Conservation (phyloP, 2,113 vertebrate genomes). For the Psittacula cyanocephala region DNA sequence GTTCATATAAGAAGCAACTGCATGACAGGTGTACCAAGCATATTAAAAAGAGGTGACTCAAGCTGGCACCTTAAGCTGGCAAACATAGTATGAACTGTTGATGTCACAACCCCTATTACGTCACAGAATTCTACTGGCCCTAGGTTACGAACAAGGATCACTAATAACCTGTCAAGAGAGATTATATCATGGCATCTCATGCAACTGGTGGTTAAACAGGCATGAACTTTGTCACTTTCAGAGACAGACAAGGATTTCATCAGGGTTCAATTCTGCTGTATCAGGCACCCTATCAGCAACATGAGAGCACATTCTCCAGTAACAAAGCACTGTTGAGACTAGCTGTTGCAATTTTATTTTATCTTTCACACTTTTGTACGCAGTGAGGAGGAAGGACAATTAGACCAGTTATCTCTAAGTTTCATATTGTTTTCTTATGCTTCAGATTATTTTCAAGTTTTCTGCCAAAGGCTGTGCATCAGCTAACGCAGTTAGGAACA, state of each 20-base stretch:
- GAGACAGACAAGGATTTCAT: background rate
- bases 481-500: background rate
- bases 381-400: background rate
- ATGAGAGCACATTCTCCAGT: background rate
- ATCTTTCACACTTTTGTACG: background rate
- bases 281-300: background rate
- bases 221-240: background rate
- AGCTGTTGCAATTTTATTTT: background rate
- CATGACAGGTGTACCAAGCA: background rate
- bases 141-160: background rate
- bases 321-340: background rate
- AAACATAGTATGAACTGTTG: background rate
- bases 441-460: background rate
- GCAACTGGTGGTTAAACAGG: background rate
- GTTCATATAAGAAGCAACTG: background rate
- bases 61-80: background rate
- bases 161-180: background rate
- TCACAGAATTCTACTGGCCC: conserved; percentile 25
- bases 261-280: background rate
- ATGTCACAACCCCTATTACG: conserved; percentile 40
- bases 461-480: background rate
- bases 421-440: background rate
- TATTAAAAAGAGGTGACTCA: background rate
- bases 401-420: background rate
- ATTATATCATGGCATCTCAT: background rate